Base-by-base conservation (phyloP, 2,113 vertebrate species). In the Hippocampus abdominalis region DNA sequence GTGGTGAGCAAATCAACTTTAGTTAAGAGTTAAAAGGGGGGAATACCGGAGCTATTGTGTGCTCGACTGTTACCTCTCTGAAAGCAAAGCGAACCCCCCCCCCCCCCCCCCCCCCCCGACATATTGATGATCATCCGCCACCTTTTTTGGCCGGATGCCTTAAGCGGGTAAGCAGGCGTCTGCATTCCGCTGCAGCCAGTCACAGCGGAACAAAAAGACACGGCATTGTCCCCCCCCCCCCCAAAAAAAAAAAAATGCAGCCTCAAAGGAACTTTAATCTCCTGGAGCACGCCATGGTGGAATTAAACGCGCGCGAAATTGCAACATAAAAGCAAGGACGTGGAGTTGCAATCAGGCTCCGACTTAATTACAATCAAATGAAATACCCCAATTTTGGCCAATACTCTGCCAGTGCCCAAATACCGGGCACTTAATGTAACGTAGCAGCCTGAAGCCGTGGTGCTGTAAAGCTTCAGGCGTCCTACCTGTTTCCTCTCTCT, bases 141-240 rank as follows among this genome's bases (percentile, higher is more conserved):
- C 85, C 80, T 88, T 82, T 36, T 85, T 77, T 88, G 89, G 89
- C 84, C 81, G 62, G 49, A 73, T 86, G 86, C 87, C 84, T 82
- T 82, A 86, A 77, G 85, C 83, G 81, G 80, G 79, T 84, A 88
- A 88, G 81, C 78, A 85, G 83, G 78, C 83, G 89, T 87, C 87
- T 89, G 88, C 87, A 85, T 91, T 88, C 85, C 83, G 72, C 79
- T 84, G 79, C 85, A 82, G 78, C 32, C 70, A 83, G 79, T 72
- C 73, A 80, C 72, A 68, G 79, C 81, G 78, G 79, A 73, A 73
- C 59, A 72, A 59, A 74, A 74, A 68, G 59, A 63, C 15, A 42
- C 20, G 65, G 64, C 59, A 23, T 39, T 20, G 32, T 36, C 89
- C 90, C 86, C n/a, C n/a, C n/a, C n/a, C n/a, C n/a, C n/a, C n/a